A percentile compares a stretch with the other conserved stretches of the same genome.
Conservation (phyloP, 2,888 invertebrate species). For the Pharmacophagus antenor region DNA sequence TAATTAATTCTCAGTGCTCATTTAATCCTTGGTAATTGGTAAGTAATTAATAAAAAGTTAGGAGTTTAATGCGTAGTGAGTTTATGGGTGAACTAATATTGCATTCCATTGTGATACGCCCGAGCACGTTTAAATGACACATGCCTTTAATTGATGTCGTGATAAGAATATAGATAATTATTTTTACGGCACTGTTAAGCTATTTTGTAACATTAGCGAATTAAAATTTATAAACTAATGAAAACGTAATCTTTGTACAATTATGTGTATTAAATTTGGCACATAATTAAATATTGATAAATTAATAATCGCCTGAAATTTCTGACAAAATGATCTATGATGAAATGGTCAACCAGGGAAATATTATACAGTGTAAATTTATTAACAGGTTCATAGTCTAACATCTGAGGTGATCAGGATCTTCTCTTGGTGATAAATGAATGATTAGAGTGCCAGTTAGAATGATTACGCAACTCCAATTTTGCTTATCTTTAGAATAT, state of each 20-base stretch:
- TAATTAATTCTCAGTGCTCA: background rate
- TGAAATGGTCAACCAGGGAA: no score
- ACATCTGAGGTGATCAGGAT: background rate
- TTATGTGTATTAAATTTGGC: background rate
- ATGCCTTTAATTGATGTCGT: conserved; percentile 32
- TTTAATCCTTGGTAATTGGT: conserved; percentile 22
- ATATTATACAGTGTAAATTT: no score
- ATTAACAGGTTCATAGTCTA: background rate
- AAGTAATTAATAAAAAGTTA: conserved; percentile 25
- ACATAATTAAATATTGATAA: background rate
- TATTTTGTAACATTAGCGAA: background rate
- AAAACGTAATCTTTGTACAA: background rate
- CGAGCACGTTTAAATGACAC: conserved; percentile 33
- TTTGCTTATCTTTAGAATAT: no score
- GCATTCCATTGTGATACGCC: conserved; percentile 50
- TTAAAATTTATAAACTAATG: background rate
- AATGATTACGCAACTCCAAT: no score
- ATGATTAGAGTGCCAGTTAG: no score
- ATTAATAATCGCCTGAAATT: no score
- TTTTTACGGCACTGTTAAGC: no score
- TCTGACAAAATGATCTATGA: no score
- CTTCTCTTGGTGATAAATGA: background rate
- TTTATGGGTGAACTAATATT: conserved; percentile 45
- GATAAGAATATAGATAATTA: conserved; percentile 26
- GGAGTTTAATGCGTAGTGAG: background rate